phyloP scores from a whole-genome alignment of 2,113 vertebrate genomes.

The Macaca mulatta region DNA sequence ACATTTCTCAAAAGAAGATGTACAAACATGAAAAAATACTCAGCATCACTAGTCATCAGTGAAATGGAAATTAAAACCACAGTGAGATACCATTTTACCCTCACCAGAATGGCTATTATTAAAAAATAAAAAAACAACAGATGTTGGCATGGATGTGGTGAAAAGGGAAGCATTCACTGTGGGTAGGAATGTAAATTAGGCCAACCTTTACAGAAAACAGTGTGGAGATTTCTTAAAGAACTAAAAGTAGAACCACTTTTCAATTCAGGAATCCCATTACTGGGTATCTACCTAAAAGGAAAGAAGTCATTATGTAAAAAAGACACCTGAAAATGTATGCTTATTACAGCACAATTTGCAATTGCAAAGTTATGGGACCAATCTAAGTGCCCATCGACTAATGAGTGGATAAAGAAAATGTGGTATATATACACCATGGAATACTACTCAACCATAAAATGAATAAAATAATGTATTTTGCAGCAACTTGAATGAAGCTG shows the following conservation, averaged over 20 bases:
- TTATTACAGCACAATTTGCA: background rate
- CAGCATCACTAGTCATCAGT: background rate
- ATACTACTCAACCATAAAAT: background rate
- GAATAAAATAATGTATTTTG: background rate
- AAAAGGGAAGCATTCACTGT: background rate
- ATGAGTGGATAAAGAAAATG: background rate
- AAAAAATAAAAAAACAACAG: background rate
- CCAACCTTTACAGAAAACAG: background rate
- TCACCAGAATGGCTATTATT: background rate
- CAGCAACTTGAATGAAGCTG: background rate
- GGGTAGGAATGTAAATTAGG: background rate
- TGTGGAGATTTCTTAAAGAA: background rate
- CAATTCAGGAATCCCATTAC: background rate
- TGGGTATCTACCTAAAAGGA: background rate
- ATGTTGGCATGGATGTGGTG: background rate
- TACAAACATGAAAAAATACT: background rate
- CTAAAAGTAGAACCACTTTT: background rate
- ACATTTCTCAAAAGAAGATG: background rate
- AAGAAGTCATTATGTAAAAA: background rate
- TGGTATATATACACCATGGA: background rate
- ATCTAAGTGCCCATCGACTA: background rate
- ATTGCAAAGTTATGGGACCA: background rate
- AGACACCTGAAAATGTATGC: background rate
- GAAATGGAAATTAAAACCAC: background rate
- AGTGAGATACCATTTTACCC: background rate